These are phyloP conservation scores for Hylaea fasciaria DNA, from an alignment of 2,888 invertebrate species.

Conservation along the genomic window DNA sequence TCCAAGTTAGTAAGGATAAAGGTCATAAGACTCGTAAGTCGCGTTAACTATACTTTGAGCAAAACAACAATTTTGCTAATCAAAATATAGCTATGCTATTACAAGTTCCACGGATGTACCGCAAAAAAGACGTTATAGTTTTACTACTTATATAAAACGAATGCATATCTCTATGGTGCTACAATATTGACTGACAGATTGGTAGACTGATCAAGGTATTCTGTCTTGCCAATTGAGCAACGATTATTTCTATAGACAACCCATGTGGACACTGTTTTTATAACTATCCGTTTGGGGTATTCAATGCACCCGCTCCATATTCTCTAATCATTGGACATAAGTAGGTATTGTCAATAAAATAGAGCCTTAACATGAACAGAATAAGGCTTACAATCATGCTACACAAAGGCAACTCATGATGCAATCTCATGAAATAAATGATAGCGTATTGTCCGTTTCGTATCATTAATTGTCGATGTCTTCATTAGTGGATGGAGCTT, in stretches of 20 bases:
- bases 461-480: conserved; percentile 62
- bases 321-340: conserved; percentile 13
- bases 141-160: too few relatives aligned
- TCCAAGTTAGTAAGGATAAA: too few relatives aligned
- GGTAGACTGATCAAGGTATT: too few relatives aligned
- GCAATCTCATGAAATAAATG: conserved; percentile 53
- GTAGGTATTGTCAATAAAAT: conserved; percentile 1
- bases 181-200: too few relatives aligned
- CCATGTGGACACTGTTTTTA: conserved; percentile 11
- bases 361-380: conserved; percentile 15
- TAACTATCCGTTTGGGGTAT: conserved; percentile 40
- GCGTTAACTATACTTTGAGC: too few relatives aligned
- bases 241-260: not conserved
- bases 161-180: too few relatives aligned
- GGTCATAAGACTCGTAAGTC: too few relatives aligned
- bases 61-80: too few relatives aligned
- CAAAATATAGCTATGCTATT: too few relatives aligned
- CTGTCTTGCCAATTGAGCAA: not conserved
- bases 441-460: conserved; percentile 52
- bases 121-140: too few relatives aligned
- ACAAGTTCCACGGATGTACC: too few relatives aligned
- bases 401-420: conserved; percentile 34
- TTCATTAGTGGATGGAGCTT: conserved; percentile 63
- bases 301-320: conserved; percentile 37
- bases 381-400: conserved; percentile 19